Conservation (phyloP, 2,113 vertebrate genomes). For the Pseudorhombus dupliciocellatus region DNA sequence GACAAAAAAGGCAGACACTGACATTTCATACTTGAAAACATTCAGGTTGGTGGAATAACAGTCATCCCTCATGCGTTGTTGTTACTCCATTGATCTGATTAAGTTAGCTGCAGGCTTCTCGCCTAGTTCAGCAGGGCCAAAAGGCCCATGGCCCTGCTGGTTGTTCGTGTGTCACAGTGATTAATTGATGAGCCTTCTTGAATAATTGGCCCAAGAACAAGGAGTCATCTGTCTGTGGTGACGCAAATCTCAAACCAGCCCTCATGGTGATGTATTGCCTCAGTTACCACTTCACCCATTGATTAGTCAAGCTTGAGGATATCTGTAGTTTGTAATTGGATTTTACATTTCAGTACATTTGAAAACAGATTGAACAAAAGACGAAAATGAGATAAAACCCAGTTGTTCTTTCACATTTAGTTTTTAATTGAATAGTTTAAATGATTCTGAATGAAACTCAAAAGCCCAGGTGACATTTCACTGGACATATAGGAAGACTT, state of each 20-base stretch:
- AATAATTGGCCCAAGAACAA: constrained; percentile 62
- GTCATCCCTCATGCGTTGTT: constrained; percentile 19
- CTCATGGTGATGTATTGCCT: constrained; percentile 36
- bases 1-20: neutral
- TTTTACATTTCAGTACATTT: constrained; percentile 16
- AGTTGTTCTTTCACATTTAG: constrained; percentile 61
- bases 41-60: neutral
- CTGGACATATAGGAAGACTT: constrained; percentile 84
- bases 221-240: constrained; percentile 58
- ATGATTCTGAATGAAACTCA: constrained; percentile 81
- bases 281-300: constrained; percentile 18
- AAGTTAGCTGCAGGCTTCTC: constrained; percentile 28
- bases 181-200: constrained; percentile 71
- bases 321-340: neutral
- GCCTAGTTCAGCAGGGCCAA: constrained; percentile 39
- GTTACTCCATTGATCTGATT: constrained; percentile 42
- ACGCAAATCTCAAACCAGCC: constrained; percentile 41
- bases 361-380: constrained; percentile 49
- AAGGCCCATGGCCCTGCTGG: constrained; percentile 42
- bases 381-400: constrained; percentile 43
- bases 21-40: neutral
- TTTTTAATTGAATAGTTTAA: constrained; percentile 81
- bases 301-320: constrained; percentile 25
- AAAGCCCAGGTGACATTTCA: constrained; percentile 76
- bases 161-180: constrained; percentile 63